Evolutionary conservation across 2,113 vertebrate species (phyloP), one percentile per base, ranked within the genome.

Genomic region (Ovibos moschatus): DNA sequence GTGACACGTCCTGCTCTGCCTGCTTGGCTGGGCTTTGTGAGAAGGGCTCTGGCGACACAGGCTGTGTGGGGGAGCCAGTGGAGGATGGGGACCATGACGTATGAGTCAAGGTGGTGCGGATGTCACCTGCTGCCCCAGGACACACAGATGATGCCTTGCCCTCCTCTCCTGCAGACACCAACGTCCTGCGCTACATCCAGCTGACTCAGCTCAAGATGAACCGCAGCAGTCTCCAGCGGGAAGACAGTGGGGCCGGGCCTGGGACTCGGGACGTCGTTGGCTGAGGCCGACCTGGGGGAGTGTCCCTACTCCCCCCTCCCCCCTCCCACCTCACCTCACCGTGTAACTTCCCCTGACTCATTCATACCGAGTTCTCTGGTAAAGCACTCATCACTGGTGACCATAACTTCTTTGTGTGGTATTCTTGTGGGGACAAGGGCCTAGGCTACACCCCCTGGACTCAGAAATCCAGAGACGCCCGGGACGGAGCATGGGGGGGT

Each of bases 131-230:
- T 14, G 40, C 8, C 94, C 21, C n/a, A 0, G 86, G 57, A 58
- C 64, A 47, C 71, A 33, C 78, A 28, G 85, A 45, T 92, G 55
- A 92, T 16, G 50, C 28, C 17, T 33, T 50, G 6, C 5, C 45
- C 14, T 1, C 89, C 28, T 84, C 94, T 60, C 93, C 57, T 16
- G 3, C 99, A 99, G 99, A 99, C 97, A 99, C 99, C 98, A 99
- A 99, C 16, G 99, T 99, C 93, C 99, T 99, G 64, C 99, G 99
- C 74, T 99, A 99, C 99, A 99, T 99, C 98, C 99, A 99, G 99
- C 99, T 99, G 98, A 99, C 99, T 8, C 99, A 99, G 98, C 99
- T 99, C 98, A 99, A 99, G 99, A 99, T 99, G 98, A 99, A 98
- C 96, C 99, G 99, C 87, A 99, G 98, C 53, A 97, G 98, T 96